These are phyloP conservation scores for Tricholaema leucomelas DNA, from an alignment of 2,113 vertebrate species.

Conservation along the genomic window DNA sequence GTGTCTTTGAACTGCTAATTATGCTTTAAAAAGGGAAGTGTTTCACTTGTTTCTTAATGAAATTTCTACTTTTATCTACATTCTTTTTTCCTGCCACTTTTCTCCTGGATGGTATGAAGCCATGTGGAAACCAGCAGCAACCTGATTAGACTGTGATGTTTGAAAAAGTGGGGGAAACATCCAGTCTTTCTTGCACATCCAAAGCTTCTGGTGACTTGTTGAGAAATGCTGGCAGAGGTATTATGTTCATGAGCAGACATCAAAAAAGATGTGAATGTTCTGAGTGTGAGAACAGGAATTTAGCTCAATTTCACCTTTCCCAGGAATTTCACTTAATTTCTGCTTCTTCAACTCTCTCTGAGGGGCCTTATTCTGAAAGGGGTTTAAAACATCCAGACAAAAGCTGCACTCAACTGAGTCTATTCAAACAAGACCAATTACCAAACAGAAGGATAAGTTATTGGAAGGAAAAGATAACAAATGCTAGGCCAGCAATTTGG, in stretches of 20 bases:
- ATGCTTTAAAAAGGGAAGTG: slow-evolving; percentile 1
- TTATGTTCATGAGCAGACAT: neutral
- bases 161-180: neutral
- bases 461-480: neutral
- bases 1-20: slow-evolving; percentile 24
- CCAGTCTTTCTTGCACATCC: neutral
- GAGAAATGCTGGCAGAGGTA: neutral
- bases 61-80: neutral
- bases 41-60: slow-evolving; percentile 1
- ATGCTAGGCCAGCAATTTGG: neutral
- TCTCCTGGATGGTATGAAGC: neutral
- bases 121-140: neutral
- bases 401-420: neutral
- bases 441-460: neutral
- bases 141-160: neutral
- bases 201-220: neutral
- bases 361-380: neutral
- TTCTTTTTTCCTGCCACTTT: neutral
- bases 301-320: neutral
- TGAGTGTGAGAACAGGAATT: neutral
- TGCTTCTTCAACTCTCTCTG: neutral
- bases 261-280: neutral
- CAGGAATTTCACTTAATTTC: neutral
- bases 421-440: neutral
- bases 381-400: neutral